phyloP scores from a whole-genome alignment of 2,888 invertebrate species.

The Microctonus aethiopoides region DNA sequence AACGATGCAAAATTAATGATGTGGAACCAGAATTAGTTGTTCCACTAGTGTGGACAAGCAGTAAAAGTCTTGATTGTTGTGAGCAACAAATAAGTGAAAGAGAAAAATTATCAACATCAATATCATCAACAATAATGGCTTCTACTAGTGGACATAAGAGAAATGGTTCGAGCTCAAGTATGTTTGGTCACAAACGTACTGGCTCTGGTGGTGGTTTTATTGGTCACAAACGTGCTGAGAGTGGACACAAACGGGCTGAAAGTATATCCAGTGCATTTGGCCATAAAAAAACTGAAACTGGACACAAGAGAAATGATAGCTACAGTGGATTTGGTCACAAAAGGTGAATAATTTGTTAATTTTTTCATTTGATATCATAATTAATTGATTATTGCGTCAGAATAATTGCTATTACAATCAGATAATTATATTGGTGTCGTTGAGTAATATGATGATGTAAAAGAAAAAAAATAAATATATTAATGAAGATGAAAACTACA shows the following conservation, averaged over 20 bases:
- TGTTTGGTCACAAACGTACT: conserved; percentile 60
- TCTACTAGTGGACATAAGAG: conserved; percentile 62
- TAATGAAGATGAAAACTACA: not conserved
- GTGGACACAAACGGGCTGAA: conserved; percentile 62
- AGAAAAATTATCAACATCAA: conserved; percentile 20
- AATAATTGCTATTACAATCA: not conserved
- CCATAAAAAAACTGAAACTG: conserved; percentile 60
- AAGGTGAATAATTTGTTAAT: conserved; percentile 49
- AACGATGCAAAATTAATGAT: conserved; percentile 24
- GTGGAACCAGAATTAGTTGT: conserved; percentile 21
- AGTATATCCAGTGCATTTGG: conserved; percentile 65
- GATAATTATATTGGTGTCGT: not conserved
- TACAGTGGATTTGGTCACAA: conserved; percentile 59
- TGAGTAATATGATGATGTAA: not conserved
- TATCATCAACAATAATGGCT: conserved; percentile 45
- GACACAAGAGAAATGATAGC: conserved; percentile 60
- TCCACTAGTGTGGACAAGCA: conserved; percentile 11
- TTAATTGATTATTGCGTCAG: not conserved
- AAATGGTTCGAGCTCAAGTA: conserved; percentile 62
- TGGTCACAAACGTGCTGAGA: conserved; percentile 61
- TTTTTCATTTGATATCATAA: not conserved
- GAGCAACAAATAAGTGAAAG: not conserved
- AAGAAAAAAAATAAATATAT: not conserved
- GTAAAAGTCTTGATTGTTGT: not conserved
- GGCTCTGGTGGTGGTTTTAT: conserved; percentile 60